Conservation (phyloP, 1,140 invertebrate genomes). For the Drosophila aff. region DNA sequence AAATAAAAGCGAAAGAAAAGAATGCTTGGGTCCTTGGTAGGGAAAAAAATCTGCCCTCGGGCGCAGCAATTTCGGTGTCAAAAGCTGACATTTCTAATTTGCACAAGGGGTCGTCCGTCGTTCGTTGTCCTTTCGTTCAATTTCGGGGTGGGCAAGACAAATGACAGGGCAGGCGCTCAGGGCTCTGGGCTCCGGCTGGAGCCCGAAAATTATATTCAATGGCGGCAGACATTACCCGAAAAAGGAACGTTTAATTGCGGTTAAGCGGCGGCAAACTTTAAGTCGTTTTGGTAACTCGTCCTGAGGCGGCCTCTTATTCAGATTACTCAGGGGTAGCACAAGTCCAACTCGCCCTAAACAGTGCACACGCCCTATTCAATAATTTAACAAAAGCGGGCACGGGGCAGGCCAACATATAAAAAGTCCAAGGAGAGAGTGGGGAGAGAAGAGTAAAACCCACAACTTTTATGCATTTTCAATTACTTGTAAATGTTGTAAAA, state of each 20-base stretch:
- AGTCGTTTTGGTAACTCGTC: conserved; percentile 40
- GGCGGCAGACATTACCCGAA: conserved; percentile 38
- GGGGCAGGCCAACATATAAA: conserved; percentile 15
- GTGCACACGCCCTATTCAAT: conserved; percentile 73
- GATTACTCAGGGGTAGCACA: conserved; percentile 58
- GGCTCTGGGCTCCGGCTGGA: conserved; percentile 7
- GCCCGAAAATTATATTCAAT: conserved; percentile 70
- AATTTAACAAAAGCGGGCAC: conserved; percentile 69
- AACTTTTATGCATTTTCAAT: conserved; percentile 79
- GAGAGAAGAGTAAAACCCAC: conserved; percentile 13
- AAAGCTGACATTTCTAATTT: conserved; percentile 83
- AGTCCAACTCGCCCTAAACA: conserved; percentile 34
- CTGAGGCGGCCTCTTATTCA: conserved; percentile 33
- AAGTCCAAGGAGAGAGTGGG: background rate
- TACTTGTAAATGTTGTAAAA: conserved; percentile 53
- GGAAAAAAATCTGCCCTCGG: conserved; percentile 56
- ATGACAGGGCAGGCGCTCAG: conserved; percentile 57
- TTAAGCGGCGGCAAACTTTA: conserved; percentile 71
- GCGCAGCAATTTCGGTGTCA: conserved; percentile 74
- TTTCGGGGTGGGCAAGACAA: conserved; percentile 73
- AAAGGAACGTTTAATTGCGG: conserved; percentile 70
- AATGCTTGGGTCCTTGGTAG: conserved; percentile 5
- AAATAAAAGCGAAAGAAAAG: conserved; percentile 18
- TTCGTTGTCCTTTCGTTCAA: conserved; percentile 9
- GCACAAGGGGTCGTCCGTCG: conserved; percentile 40